Evolutionary conservation across 2,888 invertebrate species (phyloP).

Genomic region (Drosophila lacicola): DNA sequence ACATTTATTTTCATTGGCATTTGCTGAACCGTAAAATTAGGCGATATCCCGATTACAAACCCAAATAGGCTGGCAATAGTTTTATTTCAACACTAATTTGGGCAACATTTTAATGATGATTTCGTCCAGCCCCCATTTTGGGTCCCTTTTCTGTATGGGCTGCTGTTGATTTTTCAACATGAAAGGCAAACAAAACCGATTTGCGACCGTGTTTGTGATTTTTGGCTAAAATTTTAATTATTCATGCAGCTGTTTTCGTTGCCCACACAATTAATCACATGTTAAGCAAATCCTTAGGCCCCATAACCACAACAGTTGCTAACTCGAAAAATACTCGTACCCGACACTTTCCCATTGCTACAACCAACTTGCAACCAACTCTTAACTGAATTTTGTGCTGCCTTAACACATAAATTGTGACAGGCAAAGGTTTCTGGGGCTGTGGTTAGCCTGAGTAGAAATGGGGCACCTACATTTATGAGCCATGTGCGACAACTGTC

Average conservation of each 20-base stretch:
- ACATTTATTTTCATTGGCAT: slow-evolving; percentile 54
- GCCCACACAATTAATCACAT: slow-evolving; percentile 67
- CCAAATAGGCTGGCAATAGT: slow-evolving; percentile 66
- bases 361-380: slow-evolving; percentile 4
- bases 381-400: slow-evolving; percentile 17
- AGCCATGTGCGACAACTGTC: slow-evolving; percentile 77
- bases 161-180: slow-evolving; percentile 48
- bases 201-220: slow-evolving; percentile 58
- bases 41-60: slow-evolving; percentile 46
- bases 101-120: slow-evolving; percentile 69
- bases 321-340: slow-evolving; percentile 18
- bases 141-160: slow-evolving; percentile 26
- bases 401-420: slow-evolving; percentile 61
- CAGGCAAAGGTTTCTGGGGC: slow-evolving; percentile 61
- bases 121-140: slow-evolving; percentile 24
- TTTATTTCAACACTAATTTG: slow-evolving; percentile 76
- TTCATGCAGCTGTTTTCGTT: slow-evolving; percentile 65
- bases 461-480: slow-evolving; percentile 70
- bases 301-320: slow-evolving; percentile 20
- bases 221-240: slow-evolving; percentile 71
- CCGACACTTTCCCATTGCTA: slow-evolving; percentile 37
- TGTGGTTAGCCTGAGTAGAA: slow-evolving; percentile 54
- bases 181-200: slow-evolving; percentile 50
- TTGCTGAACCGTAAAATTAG: slow-evolving; percentile 54
- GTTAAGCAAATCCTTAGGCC: slow-evolving; percentile 46